Percentiles rank a stretch among this genome's conserved stretches.
These are phyloP conservation scores for Halcyon chelicuti DNA, from an alignment of 2,797 vertebrate species.

Conservation along the genomic window DNA sequence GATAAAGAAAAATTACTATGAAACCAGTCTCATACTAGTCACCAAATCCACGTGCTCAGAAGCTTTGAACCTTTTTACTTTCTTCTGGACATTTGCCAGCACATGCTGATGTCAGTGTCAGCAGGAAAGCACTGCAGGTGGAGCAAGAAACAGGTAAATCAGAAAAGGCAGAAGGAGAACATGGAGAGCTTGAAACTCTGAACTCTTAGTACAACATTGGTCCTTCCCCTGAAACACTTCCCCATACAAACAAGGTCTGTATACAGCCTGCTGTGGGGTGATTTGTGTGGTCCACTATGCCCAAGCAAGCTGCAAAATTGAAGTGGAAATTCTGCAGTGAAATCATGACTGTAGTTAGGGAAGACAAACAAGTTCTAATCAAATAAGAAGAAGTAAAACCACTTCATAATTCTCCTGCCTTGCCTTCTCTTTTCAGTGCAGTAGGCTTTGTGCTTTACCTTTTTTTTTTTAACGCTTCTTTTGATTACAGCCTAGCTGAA, in stretches of 20 bases:
- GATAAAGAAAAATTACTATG: conserved; percentile 3
- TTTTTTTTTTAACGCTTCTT: not conserved
- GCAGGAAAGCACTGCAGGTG: not conserved
- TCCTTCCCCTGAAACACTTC: not conserved
- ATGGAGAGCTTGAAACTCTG: not conserved
- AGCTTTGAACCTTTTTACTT: not conserved
- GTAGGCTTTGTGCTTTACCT: not conserved
- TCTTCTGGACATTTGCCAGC: not conserved
- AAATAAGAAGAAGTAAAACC: not conserved
- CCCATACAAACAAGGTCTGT: not conserved
- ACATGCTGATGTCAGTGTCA: not conserved
- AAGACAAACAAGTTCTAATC: not conserved
- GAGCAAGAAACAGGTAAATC: conserved; percentile 27
- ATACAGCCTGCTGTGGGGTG: not conserved
- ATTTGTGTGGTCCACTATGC: not conserved
- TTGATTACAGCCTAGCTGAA: not conserved
- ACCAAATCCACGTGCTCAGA: not conserved
- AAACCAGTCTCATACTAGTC: not conserved
- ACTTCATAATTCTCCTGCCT: not conserved
- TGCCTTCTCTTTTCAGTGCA: not conserved
- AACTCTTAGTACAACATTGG: not conserved
- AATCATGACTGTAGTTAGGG: not conserved
- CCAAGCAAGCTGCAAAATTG: not conserved
- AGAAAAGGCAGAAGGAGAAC: not conserved
- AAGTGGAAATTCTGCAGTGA: not conserved